Evolutionary conservation across 2,797 vertebrate species (phyloP), one percentile per base, ranked within the genome.

Genomic region (Bovichtus variegatus): DNA sequence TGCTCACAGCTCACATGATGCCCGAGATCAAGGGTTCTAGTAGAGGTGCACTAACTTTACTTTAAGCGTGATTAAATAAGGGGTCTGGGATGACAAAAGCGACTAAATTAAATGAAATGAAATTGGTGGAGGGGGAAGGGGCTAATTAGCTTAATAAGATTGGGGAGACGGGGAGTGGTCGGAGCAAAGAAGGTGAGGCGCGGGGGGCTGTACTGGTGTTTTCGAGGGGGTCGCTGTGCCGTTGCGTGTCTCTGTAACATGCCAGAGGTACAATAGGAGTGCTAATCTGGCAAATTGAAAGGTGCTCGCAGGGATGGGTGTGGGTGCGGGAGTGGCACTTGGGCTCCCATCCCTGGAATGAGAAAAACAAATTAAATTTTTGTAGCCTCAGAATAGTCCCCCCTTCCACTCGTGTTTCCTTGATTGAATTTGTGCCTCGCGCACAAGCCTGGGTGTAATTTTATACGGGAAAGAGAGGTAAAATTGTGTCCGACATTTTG

Each of bases 281-380:
- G 80, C 86, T 94, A 95, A 95, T 95, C 94, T 93, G 82, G 83
- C 80, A 93, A 94, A 95, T 93, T 93, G 93, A 94, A 95, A 93
- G 85, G 84, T 88, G 80, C 85, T 87, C 23, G 43, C 81, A 84
- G 81, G 76, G 71, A 87, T 89, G 85, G 89, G 86, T 87, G 82
- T 85, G 67, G 64, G 69, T 60, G 73, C 31, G 23, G 82, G 81
- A 86, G 87, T 81, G 89, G 82, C 80, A 87, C 86, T 78, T 59
- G 71, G 67, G 75, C 78, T 93, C 78, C 80, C 78, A 90, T 93
- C 86, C 81, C 78, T 85, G 74, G 87, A 89, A 95, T 90, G 89
- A 93, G 78, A 91, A 88, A 94, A 91, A 87, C 78, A 92, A 95
- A 95, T 94, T 92, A 74, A 82, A 93, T 92, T 90, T 90, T 80